Evolutionary conservation across 2,113 vertebrate genomes (phyloP).

Genomic region (Pygoscelis adeliae): DNA sequence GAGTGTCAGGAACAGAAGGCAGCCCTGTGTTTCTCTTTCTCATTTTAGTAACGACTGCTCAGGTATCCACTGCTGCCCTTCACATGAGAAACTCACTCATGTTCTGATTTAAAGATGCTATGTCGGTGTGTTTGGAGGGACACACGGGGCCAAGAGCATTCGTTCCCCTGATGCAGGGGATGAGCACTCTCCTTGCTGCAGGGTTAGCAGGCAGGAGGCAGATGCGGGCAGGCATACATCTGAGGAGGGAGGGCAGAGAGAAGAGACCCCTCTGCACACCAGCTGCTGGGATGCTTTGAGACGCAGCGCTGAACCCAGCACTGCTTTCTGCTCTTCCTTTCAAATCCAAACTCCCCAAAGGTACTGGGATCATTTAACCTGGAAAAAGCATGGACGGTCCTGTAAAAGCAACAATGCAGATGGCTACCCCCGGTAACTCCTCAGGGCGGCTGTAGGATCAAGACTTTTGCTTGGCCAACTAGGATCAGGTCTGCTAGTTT

Average conservation of each 20-base stretch:
- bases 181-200: not conserved
- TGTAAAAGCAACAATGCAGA: not conserved
- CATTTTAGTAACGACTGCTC: not conserved
- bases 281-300: not conserved
- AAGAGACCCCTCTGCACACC: not conserved
- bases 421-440: not conserved
- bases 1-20: not conserved
- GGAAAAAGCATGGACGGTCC: not conserved
- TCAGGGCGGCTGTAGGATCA: not conserved
- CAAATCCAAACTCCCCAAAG: not conserved
- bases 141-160: accelerated
- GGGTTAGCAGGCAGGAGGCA: not conserved
- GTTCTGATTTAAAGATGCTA: not conserved
- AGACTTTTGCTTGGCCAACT: not conserved
- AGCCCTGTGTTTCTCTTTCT: not conserved
- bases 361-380: not conserved
- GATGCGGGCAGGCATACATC: accelerated
- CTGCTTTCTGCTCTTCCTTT: not conserved
- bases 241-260: not conserved
- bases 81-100: not conserved
- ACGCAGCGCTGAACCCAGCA: not conserved
- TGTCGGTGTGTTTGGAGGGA: not conserved
- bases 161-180: not conserved
- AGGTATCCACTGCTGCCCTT: not conserved
- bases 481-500: not conserved